Conservation (phyloP, 2,888 invertebrate species). For the Himalopsyche tibetana region DNA sequence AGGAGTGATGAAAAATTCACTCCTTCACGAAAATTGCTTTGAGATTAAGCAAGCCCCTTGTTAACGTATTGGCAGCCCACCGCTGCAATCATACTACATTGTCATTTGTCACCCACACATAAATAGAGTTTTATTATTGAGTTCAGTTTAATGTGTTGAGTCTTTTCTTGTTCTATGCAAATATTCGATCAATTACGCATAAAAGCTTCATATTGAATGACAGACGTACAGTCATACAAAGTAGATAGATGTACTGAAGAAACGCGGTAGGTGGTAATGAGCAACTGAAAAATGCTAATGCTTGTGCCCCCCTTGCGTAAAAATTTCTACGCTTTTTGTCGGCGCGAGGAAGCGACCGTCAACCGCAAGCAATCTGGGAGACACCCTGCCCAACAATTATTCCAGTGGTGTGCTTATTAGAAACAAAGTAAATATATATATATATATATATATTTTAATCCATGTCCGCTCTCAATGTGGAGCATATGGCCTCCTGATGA, state of each 20-base stretch:
- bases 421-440: background rate
- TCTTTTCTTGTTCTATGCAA: no score
- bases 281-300: conserved; percentile 31
- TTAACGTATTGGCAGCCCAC: no score
- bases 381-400: background rate
- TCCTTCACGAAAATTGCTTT: no score
- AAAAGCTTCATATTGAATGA: background rate
- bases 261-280: background rate
- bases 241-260: background rate
- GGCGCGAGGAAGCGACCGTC: conserved; percentile 24
- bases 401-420: background rate
- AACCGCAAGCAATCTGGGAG: conserved; percentile 33
- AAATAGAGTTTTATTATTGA: no score
- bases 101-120: no score
- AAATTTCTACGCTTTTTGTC: conserved; percentile 4
- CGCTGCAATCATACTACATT: no score
- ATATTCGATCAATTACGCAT: conserved; percentile 9
- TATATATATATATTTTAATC: no score
- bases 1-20: no score
- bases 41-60: no score
- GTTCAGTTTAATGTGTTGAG: no score
- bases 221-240: conserved; percentile 27
- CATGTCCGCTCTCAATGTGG: no score
- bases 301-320: background rate
- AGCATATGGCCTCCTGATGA: no score